Evolutionary conservation across 2,113 vertebrate genomes (phyloP).

Genomic region (Muntiacus muntjak): DNA sequence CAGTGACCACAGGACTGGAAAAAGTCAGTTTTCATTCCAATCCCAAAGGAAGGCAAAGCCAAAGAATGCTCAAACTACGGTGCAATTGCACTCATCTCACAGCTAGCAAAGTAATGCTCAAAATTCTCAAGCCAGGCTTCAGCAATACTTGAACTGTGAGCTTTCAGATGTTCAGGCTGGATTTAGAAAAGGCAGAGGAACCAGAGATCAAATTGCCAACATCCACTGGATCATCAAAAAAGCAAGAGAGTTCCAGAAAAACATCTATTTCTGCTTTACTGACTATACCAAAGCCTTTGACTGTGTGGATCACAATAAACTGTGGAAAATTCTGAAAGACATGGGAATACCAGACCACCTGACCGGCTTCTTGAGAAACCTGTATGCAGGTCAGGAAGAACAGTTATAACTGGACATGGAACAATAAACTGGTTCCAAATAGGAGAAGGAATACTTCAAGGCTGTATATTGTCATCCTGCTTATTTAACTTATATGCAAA

Average conservation of each 20-base stretch:
- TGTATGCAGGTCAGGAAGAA: not conserved
- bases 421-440: not conserved
- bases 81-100: not conserved
- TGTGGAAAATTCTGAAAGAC: not conserved
- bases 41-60: not conserved
- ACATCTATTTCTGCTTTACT: not conserved
- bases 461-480: not conserved
- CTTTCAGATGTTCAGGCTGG: not conserved
- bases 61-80: rapidly evolving
- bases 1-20: not conserved
- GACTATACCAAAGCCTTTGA: not conserved
- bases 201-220: not conserved
- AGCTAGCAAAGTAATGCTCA: not conserved
- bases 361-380: not conserved
- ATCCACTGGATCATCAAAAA: rapidly evolving
- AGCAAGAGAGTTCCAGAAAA: not conserved
- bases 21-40: not conserved
- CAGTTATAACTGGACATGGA: not conserved
- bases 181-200: not conserved
- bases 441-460: not conserved
- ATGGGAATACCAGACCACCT: not conserved
- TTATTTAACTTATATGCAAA: not conserved
- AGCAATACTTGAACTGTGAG: rapidly evolving
- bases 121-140: not conserved
- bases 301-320: not conserved